A percentile compares a stretch with the other conserved stretches of the same genome.
phyloP scores from a whole-genome alignment of 1,140 invertebrate genomes.

The Pseudomyrmex gracilis region DNA sequence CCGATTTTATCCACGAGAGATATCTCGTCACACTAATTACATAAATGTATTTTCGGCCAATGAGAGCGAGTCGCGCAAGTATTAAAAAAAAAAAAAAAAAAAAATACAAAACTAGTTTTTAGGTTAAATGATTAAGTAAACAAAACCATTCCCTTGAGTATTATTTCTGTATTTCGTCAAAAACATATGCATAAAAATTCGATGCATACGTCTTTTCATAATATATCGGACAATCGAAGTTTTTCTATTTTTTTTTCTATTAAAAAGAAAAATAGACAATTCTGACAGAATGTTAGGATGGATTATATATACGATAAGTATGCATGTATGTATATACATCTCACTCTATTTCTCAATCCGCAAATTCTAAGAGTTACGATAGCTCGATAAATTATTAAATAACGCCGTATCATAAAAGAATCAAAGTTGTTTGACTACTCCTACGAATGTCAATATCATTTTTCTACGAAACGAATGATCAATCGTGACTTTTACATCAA shows the following conservation, averaged over 20 bases:
- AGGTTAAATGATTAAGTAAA: constrained; percentile 12
- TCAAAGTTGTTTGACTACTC: not conserved
- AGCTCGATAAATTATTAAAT: constrained; percentile 25
- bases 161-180: not conserved
- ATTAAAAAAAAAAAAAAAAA: not conserved
- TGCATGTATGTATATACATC: too few species aligned
- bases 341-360: not conserved
- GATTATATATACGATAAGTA: not conserved
- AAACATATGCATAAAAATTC: too few species aligned
- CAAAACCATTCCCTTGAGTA: not conserved
- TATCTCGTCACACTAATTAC: constrained; percentile 48
- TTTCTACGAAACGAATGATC: constrained; percentile 17
- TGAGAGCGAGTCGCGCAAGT: not conserved
- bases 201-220: too few species aligned
- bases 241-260: too few species aligned
- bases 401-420: not conserved
- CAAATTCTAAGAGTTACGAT: not conserved
- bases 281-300: not conserved
- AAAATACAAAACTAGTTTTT: constrained; percentile 28
- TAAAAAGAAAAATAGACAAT: not conserved
- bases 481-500: constrained; percentile 22
- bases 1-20: constrained; percentile 53
- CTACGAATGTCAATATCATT: not conserved
- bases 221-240: too few species aligned
- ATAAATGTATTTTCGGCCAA: constrained; percentile 28